Evolutionary conservation across 2,888 invertebrate genomes (phyloP).

Genomic region (Nipponacmea schrenckii): DNA sequence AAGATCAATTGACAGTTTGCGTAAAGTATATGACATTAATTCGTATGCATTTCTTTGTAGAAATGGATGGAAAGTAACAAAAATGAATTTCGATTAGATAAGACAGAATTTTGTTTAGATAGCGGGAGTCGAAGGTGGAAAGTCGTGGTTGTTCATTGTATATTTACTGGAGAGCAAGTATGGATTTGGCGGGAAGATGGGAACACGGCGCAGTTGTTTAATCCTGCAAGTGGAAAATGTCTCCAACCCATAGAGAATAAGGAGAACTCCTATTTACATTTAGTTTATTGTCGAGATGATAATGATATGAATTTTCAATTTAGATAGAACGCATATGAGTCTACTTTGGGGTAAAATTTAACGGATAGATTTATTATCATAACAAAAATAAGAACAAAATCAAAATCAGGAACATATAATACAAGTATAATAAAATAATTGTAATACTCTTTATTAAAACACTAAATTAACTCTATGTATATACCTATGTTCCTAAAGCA

Average conservation of each 20-base stretch:
- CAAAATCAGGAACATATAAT: no score
- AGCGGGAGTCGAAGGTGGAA: background rate
- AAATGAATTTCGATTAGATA: background rate
- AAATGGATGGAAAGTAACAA: background rate
- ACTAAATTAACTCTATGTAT: no score
- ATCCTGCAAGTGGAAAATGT: constrained; percentile 54
- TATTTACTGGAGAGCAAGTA: background rate
- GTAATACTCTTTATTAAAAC: no score
- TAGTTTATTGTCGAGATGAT: constrained; percentile 42
- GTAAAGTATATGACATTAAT: background rate
- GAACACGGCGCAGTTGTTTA: constrained; percentile 35
- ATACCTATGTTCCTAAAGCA: no score
- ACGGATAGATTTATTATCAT: no score
- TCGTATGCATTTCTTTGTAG: background rate
- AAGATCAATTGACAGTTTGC: no score
- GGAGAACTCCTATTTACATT: constrained; percentile 31
- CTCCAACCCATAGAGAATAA: constrained; percentile 29
- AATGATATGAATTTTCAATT: background rate
- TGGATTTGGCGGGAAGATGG: background rate
- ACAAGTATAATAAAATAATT: no score
- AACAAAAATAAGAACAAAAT: no score
- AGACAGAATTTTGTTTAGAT: background rate
- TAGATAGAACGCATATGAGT: no score
- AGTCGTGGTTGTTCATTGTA: background rate
- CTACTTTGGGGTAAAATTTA: no score